A percentile compares a stretch with the other conserved stretches of the same genome.
phyloP scores from a whole-genome alignment of 2,888 invertebrate genomes.

The Artemia sinica region DNA sequence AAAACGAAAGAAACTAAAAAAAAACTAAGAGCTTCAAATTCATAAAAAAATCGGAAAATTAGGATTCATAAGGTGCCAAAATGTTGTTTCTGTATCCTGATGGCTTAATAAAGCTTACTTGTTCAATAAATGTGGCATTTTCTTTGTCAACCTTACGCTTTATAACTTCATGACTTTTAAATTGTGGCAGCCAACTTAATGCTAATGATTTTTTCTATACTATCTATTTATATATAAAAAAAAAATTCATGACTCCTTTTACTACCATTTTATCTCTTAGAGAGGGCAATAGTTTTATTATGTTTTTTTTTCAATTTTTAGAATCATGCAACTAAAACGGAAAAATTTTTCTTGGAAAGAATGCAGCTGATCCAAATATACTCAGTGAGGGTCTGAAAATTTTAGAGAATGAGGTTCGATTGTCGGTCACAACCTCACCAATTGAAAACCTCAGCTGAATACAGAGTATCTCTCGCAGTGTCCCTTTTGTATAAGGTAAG shows the following conservation, averaged over 20 bases:
- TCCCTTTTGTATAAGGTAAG: constrained; percentile 62
- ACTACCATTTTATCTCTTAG: not conserved
- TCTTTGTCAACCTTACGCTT: too few relatives aligned
- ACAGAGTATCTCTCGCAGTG: constrained; percentile 49
- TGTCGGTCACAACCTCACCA: constrained; percentile 38
- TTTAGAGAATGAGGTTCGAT: constrained; percentile 43
- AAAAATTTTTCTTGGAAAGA: constrained; percentile 36
- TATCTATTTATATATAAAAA: constrained; percentile 24
- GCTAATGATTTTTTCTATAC: not conserved
- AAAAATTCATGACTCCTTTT: not conserved
- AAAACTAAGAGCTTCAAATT: too few relatives aligned
- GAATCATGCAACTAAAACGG: constrained; percentile 43
- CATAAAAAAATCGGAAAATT: too few relatives aligned
- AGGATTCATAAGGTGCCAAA: too few relatives aligned
- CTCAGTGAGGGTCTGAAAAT: constrained; percentile 37
- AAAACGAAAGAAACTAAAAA: too few relatives aligned
- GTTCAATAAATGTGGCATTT: too few relatives aligned
- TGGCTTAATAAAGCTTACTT: too few relatives aligned
- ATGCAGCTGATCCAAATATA: constrained; percentile 33
- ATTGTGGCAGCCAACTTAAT: not conserved
- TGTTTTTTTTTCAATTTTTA: constrained; percentile 26
- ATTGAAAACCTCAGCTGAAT: constrained; percentile 50
- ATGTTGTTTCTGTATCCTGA: too few relatives aligned
- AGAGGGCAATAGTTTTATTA: not conserved
- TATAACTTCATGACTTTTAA: constrained; percentile 1